phyloP scores from a whole-genome alignment of 1,140 invertebrate species.

The Neotoxoptera formosana region DNA sequence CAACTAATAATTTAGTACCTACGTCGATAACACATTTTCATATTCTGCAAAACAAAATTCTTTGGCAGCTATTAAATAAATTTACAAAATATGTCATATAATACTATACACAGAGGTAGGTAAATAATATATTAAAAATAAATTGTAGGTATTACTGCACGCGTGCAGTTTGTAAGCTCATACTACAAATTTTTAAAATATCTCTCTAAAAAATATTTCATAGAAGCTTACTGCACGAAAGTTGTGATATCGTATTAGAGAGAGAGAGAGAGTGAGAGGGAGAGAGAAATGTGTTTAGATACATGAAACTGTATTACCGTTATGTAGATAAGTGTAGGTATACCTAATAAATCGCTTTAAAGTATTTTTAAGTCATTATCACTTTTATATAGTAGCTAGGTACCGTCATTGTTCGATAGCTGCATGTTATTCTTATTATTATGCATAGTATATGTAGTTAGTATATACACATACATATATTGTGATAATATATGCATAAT shows the following conservation, averaged over 20 bases:
- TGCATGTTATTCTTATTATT: background rate
- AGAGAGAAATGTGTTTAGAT: background rate
- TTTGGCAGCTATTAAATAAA: background rate
- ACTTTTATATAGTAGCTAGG: background rate
- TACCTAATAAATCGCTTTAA: background rate
- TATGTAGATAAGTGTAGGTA: no score
- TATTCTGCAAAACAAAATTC: background rate
- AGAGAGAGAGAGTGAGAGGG: background rate
- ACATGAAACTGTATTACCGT: background rate
- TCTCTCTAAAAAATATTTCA: background rate
- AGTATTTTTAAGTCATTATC: background rate
- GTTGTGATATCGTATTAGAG: background rate
- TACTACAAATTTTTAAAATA: background rate
- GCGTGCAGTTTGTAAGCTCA: background rate
- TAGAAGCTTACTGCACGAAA: background rate
- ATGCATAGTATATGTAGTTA: background rate
- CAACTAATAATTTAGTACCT: background rate
- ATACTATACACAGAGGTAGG: background rate
- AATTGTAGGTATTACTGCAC: background rate
- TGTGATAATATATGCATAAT: conserved; percentile 7
- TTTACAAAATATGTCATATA: background rate
- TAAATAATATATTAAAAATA: background rate
- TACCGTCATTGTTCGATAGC: conserved; percentile 1
- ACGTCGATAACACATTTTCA: background rate
- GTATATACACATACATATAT: background rate